phyloP scores from a whole-genome alignment of 2,113 vertebrate genomes.

The Cyanistes caeruleus region DNA sequence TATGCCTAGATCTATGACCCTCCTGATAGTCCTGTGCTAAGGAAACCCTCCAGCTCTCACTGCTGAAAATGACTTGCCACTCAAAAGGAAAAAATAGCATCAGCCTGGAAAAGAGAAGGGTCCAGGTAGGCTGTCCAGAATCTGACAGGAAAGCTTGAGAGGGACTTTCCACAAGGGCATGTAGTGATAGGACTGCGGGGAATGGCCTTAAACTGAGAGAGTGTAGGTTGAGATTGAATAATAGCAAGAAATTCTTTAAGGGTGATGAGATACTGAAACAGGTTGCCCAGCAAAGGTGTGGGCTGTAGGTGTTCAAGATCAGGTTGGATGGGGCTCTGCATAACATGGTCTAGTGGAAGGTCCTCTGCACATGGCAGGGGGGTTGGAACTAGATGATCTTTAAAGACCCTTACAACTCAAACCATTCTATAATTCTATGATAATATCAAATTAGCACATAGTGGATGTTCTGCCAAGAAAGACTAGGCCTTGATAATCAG shows the following conservation, averaged over 20 bases:
- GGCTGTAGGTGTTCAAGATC: background rate
- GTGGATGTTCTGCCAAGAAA: background rate
- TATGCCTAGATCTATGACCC: background rate
- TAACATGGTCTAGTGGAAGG: background rate
- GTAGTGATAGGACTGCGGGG: background rate
- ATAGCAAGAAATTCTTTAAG: background rate
- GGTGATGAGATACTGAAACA: background rate
- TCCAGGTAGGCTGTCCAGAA: accelerated
- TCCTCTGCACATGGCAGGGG: background rate
- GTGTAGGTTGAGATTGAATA: background rate
- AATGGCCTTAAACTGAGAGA: background rate
- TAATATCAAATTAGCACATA: background rate
- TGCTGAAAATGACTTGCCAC: background rate
- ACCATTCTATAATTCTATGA: background rate
- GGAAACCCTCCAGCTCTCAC: background rate
- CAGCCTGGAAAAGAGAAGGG: background rate
- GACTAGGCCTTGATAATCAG: background rate
- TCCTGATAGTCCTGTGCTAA: background rate
- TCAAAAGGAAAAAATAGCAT: background rate
- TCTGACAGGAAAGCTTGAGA: background rate
- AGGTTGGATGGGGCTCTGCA: background rate
- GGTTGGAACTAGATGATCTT: background rate
- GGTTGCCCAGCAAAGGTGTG: background rate
- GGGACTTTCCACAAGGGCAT: background rate
- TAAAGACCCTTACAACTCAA: background rate